These are phyloP conservation scores for Sebastes taczanowskii DNA, from an alignment of 2,797 vertebrate genomes.

Conservation along the genomic window DNA sequence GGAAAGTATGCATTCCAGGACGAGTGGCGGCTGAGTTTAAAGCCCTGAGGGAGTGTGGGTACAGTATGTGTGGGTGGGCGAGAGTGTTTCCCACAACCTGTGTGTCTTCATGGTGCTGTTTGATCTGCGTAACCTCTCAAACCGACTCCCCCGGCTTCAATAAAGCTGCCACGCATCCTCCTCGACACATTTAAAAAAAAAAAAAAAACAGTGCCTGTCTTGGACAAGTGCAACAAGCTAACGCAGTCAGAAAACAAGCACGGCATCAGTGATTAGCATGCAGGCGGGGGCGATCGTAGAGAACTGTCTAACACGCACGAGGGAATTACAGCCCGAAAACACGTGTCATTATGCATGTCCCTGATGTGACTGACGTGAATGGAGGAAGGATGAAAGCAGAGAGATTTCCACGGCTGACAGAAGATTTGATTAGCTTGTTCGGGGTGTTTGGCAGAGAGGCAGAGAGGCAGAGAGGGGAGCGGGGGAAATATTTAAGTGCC, in stretches of 20 bases:
- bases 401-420: slow-evolving; percentile 62
- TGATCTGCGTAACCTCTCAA: slow-evolving; percentile 30
- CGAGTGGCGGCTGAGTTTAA: slow-evolving; percentile 21
- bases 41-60: background rate
- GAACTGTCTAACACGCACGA: slow-evolving; percentile 60
- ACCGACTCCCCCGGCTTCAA: slow-evolving; percentile 3
- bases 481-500: slow-evolving; percentile 24
- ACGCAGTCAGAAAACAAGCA: slow-evolving; percentile 12
- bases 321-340: slow-evolving; percentile 64
- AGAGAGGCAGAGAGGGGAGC: slow-evolving; percentile 14
- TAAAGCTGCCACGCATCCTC: slow-evolving; percentile 9
- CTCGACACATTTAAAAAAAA: slow-evolving; percentile 9
- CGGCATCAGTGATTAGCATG: slow-evolving; percentile 59
- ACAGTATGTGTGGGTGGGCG: background rate
- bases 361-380: slow-evolving; percentile 55
- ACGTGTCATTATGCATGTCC: slow-evolving; percentile 67
- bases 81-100: slow-evolving; percentile 11
- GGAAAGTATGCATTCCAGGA: background rate
- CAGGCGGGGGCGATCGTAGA: slow-evolving; percentile 40
- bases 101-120: slow-evolving; percentile 4
- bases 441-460: slow-evolving; percentile 38
- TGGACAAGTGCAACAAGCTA: slow-evolving; percentile 6
- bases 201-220: slow-evolving; percentile 17
- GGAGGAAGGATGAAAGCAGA: slow-evolving; percentile 51
- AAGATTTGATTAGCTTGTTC: slow-evolving; percentile 70